Conservation (phyloP, 2,113 vertebrate species). For the Cnemophilus loriae region DNA sequence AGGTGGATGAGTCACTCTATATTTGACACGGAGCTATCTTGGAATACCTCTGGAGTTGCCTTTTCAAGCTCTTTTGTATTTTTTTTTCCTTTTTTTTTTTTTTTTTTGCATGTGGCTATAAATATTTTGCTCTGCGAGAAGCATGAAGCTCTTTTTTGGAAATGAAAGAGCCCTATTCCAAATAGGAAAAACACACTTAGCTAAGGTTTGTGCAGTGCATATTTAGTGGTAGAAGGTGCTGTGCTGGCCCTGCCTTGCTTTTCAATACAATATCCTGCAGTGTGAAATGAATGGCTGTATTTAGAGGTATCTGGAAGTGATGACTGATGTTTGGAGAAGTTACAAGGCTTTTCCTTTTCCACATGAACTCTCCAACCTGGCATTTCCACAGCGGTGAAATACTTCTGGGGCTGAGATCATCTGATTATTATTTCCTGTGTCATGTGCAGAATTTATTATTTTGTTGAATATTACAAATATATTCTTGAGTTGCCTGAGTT, state of each 20-base stretch:
- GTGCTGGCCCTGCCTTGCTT: constrained; percentile 56
- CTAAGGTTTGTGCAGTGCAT: constrained; percentile 54
- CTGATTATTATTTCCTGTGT: constrained; percentile 71
- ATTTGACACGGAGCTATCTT: constrained; percentile 20
- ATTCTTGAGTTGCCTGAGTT: constrained; percentile 27
- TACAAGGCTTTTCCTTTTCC: constrained; percentile 70
- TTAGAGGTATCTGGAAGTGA: constrained; percentile 72
- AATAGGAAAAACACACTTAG: constrained; percentile 70
- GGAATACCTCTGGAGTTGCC: constrained; percentile 37
- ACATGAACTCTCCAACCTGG: constrained; percentile 70
- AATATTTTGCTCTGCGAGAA: constrained; percentile 4
- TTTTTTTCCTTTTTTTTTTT: not conserved
- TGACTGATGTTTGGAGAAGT: constrained; percentile 68
- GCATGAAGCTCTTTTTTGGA: constrained; percentile 28
- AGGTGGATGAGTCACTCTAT: constrained; percentile 21
- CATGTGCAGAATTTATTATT: constrained; percentile 66
- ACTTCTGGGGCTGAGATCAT: constrained; percentile 67
- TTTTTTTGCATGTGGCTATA: constrained; percentile 6
- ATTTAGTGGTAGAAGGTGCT: constrained; percentile 59
- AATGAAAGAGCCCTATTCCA: constrained; percentile 61
- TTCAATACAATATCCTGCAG: constrained; percentile 68
- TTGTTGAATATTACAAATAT: constrained; percentile 47
- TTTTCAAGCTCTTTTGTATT: constrained; percentile 17
- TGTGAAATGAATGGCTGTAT: constrained; percentile 66
- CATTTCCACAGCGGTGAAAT: constrained; percentile 62